Base-by-base conservation (phyloP, 1,140 invertebrate genomes). In the Drosophila sturtevanti region DNA sequence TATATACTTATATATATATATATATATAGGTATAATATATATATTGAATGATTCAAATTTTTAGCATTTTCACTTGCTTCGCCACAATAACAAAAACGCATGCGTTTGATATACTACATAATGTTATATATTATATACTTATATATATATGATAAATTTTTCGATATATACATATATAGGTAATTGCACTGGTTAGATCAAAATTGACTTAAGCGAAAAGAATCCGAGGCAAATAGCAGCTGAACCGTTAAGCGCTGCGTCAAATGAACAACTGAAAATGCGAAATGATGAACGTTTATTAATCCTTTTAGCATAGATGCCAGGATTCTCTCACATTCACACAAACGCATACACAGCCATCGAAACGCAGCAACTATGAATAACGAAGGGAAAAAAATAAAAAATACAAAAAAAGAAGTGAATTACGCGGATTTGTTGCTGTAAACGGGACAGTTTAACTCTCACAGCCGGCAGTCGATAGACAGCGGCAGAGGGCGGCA, bases 221-320 rank as follows among this genome's bases (percentile, higher is more conserved):
- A 52, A 44, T 27, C 37, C 48, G 68, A 48, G 54, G 52, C 55
- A 34, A 48, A 63, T 67, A 63, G 67, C 68, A 89, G 78, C 85
- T 89, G 85, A 86, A 90, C 89, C 84, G 89, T 74, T 85, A 79
- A 79, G 85, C 75, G 78, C 72, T 69, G 80, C 74, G 89, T 90
- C 89, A 90, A 90, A 90, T 90, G 89, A 89, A 81, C 89, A 90
- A 90, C 89, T 90, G 89, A 90, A 56, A 76, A 76, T 76, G 72
- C 65, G 71, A 81, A 72, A 71, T 72, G 81, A 54, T 66, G 71
- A 89, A 85, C 80, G 78, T 76, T 89, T 84, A 85, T 90, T 90
- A 90, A 90, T 90, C 89, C 89, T 85, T 90, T 90, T 90, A 89
- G 79, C 79, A 59, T 70, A 67, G 58, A 77, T 72, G 68, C 68